A percentile compares a stretch with the other conserved stretches of the same genome.
phyloP scores from a whole-genome alignment of 2,797 vertebrate species.

The Myoxocephalus aenaeus region DNA sequence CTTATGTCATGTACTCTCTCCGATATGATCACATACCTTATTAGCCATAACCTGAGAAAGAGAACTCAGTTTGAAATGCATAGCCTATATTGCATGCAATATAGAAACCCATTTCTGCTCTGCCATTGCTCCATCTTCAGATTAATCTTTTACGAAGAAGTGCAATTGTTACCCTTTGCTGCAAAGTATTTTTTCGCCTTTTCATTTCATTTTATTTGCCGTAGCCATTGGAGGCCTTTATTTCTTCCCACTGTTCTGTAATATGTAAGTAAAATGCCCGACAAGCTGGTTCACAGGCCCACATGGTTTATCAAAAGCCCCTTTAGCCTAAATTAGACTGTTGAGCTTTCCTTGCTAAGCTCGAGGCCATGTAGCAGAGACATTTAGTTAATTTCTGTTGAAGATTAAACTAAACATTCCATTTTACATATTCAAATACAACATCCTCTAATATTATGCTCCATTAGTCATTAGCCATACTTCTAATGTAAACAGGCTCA shows the following conservation, averaged over 20 bases:
- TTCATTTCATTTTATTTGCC: slow-evolving; percentile 1
- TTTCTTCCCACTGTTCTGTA: background rate
- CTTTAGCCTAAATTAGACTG: slow-evolving; percentile 1
- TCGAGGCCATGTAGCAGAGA: slow-evolving; percentile 1
- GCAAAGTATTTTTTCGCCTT: background rate
- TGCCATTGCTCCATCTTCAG: background rate
- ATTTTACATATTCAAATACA: background rate
- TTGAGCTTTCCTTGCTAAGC: slow-evolving; percentile 13
- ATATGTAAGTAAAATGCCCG: too few species aligned
- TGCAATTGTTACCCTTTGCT: background rate
- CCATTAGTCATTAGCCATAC: background rate
- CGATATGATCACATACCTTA: background rate
- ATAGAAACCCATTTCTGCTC: slow-evolving; percentile 9
- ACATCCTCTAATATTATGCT: background rate
- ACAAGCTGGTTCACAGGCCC: background rate
- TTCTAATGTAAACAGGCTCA: background rate
- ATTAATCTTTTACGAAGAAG: background rate
- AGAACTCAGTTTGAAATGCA: background rate
- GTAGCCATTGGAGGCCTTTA: background rate
- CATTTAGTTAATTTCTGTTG: background rate
- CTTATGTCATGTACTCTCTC: too few species aligned
- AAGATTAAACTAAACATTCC: slow-evolving; percentile 7
- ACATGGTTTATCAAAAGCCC: slow-evolving; percentile 13
- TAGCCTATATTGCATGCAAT: background rate
- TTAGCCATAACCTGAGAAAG: background rate